phyloP scores from a whole-genome alignment of 2,113 vertebrate genomes.

The Callopanchax toddi region DNA sequence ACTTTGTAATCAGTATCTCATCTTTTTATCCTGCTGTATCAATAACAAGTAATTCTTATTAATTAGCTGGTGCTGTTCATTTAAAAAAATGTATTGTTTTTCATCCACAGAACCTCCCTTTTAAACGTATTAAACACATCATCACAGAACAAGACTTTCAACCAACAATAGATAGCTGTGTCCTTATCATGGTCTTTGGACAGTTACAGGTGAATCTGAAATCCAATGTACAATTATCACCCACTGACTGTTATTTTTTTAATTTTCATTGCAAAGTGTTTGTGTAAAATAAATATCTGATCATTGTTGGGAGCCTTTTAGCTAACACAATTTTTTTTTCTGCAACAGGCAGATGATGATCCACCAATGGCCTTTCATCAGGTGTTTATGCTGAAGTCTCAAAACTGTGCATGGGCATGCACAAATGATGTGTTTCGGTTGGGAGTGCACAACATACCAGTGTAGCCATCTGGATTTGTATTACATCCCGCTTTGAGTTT shows the following conservation, averaged over 20 bases:
- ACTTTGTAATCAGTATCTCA: too few species aligned
- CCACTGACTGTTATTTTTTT: too few species aligned
- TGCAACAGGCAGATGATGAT: constrained; percentile 73
- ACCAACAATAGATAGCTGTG: constrained; percentile 72
- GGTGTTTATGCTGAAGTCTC: constrained; percentile 78
- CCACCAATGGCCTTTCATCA: constrained; percentile 81
- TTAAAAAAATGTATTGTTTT: constrained; percentile 6
- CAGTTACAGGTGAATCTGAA: constrained; percentile 74
- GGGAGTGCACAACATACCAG: constrained; percentile 78
- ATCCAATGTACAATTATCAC: too few species aligned
- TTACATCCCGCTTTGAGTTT: constrained; percentile 1
- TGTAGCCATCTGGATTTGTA: constrained; percentile 30
- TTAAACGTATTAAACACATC: constrained; percentile 71
- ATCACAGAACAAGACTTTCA: constrained; percentile 76
- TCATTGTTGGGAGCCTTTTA: background rate
- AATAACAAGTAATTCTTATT: background rate
- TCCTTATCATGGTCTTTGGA: constrained; percentile 77
- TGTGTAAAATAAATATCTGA: background rate
- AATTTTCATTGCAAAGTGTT: too few species aligned
- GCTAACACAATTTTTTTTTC: too few species aligned
- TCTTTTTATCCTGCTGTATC: background rate
- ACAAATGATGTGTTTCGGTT: constrained; percentile 80
- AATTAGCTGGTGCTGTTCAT: background rate
- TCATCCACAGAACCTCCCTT: constrained; percentile 68
- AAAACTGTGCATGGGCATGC: constrained; percentile 75